Evolutionary conservation across 2,113 vertebrate species (phyloP), one percentile per base, ranked within the genome.

Genomic region (Mirounga angustirostris): DNA sequence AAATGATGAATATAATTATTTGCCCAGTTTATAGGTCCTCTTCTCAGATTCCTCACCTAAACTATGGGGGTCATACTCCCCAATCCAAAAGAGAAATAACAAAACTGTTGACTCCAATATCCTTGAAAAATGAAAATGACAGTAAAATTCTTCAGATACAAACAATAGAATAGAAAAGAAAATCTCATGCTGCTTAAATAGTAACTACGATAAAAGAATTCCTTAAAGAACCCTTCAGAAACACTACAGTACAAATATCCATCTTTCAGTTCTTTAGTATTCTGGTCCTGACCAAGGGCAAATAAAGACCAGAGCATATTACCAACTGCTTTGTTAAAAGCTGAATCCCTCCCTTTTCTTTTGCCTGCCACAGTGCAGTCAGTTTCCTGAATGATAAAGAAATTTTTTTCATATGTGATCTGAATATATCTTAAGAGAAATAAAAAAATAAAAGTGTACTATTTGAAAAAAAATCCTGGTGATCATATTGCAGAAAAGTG

Each of bases 241-340:
- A 91, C 61, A 71, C 21, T 58, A 56, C 93, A 92, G 26, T 61
- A 89, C 59, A 71, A 96, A 96, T 91, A 91, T 73, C 15, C n/a
- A 63, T 92, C 43, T 93, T 92, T 58, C 12, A 28, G 3, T 18
- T 94, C 43, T 59, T 97, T 97, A 94, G 73, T 95, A 97, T 97
- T 94, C 95, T 80, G 30, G 33, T 94, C 81, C 36, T 80, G 43
- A 71, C 73, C 96, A 97, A 96, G 96, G 97, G 95, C 96, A 98
- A 95, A 93, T 95, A 93, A 97, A 95, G 73, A 97, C 73, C 28
- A 95, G 73, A 96, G 63, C 33, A 76, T 80, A 73, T 92, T 90
- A 93, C 36, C 83, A 96, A 89, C n/a, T 84, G 46, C 94, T 94
- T 97, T 93, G 86, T 84, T 96, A 96, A 91, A 96, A 94, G 61